Base-by-base conservation (phyloP, 1,140 invertebrate genomes). In the Drosophila setifemur region DNA sequence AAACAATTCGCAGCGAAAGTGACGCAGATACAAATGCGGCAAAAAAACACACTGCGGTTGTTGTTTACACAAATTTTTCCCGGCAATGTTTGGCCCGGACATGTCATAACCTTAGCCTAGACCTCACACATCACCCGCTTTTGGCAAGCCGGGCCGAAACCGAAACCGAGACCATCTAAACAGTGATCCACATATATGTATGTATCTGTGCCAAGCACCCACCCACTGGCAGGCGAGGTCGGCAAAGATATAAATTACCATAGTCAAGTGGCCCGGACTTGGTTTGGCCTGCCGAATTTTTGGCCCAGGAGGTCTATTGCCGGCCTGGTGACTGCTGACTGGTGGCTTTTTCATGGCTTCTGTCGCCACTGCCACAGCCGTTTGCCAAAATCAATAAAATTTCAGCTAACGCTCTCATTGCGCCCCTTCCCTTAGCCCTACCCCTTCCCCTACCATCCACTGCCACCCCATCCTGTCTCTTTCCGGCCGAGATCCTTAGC, bases 81-180 rank as follows among this genome's bases (percentile, higher is more conserved):
- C 50, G 54, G 53, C 58, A 81, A 54, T 48, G 37, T 40, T 63
- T 74, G 28, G 52, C 40, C 39, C 42, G 40, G 61, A 40, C 75
- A 79, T 83, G 75, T 86, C 75, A 86, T 81, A 85, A 85, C 81
- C 81, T 85, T 86, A 68, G 81, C 71, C 79, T 86, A 85, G 79
- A 86, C 74, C 75, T 55, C 55, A 73, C 47, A 58, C 54, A 73
- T 50, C 47, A 54, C 45, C 9, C 45, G 39, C 48, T n/a, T n/a
- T n/a, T n/a, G n/a, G n/a, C n/a, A n/a, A n/a, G n/a, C n/a, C n/a
- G n/a, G n/a, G n/a, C n/a, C n/a, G n/a, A n/a, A n/a, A n/a, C n/a
- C n/a, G n/a, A n/a, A n/a, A n/a, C n/a, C n/a, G n/a, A n/a, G n/a
- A n/a, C n/a, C n/a, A n/a, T n/a, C n/a, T n/a, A n/a, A n/a, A n/a